These are phyloP conservation scores for Cephalopachus bancanus DNA, from an alignment of 2,797 vertebrate genomes.

Conservation along the genomic window DNA sequence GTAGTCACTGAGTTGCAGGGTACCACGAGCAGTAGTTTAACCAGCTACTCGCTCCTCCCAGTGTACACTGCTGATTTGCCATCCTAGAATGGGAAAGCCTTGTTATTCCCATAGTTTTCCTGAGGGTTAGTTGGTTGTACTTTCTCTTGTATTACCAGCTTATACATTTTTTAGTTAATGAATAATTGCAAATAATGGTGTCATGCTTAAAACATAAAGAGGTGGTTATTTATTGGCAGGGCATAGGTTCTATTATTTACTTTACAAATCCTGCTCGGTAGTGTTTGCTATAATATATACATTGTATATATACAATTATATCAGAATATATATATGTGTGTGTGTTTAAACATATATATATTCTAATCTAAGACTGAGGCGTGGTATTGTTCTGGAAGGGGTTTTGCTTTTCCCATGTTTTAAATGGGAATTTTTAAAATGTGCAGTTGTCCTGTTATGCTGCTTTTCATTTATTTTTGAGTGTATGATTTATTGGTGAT, in stretches of 20 bases:
- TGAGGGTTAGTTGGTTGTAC: neutral
- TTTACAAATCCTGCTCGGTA: neutral
- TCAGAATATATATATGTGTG: neutral
- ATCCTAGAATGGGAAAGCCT: neutral
- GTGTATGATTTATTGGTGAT: neutral
- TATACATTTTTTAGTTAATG: conserved; percentile 37
- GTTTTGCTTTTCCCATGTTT: conserved; percentile 9
- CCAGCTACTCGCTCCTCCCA: neutral
- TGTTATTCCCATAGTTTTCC: neutral
- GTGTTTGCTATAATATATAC: neutral
- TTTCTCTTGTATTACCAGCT: neutral
- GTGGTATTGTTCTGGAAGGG: neutral
- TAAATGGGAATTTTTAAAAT: conserved; percentile 54
- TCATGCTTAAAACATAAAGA: conserved; percentile 5
- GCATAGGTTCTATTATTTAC: neutral
- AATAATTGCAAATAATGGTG: conserved; percentile 4
- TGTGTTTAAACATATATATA: neutral
- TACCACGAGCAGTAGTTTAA: neutral
- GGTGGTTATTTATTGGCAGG: neutral
- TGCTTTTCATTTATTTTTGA: conserved; percentile 23
- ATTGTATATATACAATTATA: neutral
- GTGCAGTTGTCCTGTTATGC: neutral
- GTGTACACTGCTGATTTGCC: neutral
- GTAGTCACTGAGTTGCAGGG: neutral
- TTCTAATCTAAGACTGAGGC: neutral